A percentile compares a stretch with the other conserved stretches of the same genome.
phyloP scores from a whole-genome alignment of 2,797 vertebrate genomes.

The Mareca strepera region DNA sequence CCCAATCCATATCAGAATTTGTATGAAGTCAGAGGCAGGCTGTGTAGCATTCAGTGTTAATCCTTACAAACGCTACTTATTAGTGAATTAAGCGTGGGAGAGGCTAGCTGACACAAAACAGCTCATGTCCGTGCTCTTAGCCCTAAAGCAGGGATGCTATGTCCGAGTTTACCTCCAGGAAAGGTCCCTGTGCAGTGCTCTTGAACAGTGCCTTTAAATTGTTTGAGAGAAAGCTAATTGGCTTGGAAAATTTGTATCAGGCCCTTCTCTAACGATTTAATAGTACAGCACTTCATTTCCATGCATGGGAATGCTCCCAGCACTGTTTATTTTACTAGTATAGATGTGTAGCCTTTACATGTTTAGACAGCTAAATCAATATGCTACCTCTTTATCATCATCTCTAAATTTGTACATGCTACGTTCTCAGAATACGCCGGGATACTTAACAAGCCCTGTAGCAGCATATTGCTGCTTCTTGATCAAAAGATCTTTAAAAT shows the following conservation, averaged over 20 bases:
- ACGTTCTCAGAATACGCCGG: neutral
- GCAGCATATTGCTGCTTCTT: neutral
- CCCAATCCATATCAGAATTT: neutral
- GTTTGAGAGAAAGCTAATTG: neutral
- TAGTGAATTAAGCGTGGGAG: slow-evolving; percentile 5
- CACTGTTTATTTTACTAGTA: neutral
- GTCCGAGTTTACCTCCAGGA: neutral
- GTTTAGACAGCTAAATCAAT: neutral
- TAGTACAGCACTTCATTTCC: neutral
- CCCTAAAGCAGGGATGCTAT: neutral
- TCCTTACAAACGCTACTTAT: neutral
- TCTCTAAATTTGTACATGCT: neutral
- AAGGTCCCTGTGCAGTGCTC: neutral
- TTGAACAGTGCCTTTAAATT: neutral
- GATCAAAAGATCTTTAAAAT: neutral
- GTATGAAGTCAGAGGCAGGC: slow-evolving; percentile 23
- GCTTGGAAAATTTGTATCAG: neutral
- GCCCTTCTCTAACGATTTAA: neutral
- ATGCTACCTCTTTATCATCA: neutral
- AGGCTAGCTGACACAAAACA: neutral
- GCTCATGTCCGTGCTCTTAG: neutral
- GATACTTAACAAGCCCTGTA: neutral
- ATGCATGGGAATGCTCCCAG: neutral
- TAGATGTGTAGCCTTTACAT: neutral
- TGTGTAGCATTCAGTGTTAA: neutral